phyloP scores from a whole-genome alignment of 2,113 vertebrate species.

The Petaurus breviceps region DNA sequence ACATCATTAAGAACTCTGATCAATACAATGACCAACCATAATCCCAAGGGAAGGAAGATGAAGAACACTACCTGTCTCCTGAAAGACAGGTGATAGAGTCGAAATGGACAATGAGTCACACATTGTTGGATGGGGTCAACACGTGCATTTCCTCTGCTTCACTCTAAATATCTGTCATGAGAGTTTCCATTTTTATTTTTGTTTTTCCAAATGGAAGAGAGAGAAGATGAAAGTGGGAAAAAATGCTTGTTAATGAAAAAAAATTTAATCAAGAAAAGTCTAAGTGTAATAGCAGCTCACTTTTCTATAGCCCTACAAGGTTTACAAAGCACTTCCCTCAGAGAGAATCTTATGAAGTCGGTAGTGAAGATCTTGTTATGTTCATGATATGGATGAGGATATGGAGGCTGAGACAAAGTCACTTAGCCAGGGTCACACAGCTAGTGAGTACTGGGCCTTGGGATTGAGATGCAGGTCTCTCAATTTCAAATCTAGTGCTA shows the following conservation, averaged over 20 bases:
- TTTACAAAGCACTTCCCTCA: background rate
- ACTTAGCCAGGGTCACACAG: background rate
- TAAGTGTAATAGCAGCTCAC: background rate
- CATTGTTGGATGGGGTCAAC: background rate
- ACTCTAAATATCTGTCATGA: background rate
- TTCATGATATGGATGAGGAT: background rate
- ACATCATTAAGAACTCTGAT: background rate
- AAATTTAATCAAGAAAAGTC: background rate
- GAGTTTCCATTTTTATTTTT: background rate
- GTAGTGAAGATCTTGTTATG: background rate
- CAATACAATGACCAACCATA: background rate
- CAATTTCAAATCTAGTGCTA: background rate
- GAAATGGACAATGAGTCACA: background rate
- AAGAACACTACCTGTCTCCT: background rate
- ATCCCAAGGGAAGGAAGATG: background rate
- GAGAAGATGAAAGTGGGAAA: background rate
- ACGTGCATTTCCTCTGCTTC: background rate
- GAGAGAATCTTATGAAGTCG: background rate
- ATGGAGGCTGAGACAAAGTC: background rate
- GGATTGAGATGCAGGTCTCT: background rate
- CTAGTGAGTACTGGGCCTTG: background rate
- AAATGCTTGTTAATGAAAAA: background rate
- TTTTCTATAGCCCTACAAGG: background rate
- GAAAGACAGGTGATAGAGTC: background rate
- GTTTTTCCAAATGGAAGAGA: background rate